A percentile compares a stretch with the other conserved stretches of the same genome.
phyloP scores from a whole-genome alignment of 2,888 invertebrate genomes.

The Cerastoderma edule region DNA sequence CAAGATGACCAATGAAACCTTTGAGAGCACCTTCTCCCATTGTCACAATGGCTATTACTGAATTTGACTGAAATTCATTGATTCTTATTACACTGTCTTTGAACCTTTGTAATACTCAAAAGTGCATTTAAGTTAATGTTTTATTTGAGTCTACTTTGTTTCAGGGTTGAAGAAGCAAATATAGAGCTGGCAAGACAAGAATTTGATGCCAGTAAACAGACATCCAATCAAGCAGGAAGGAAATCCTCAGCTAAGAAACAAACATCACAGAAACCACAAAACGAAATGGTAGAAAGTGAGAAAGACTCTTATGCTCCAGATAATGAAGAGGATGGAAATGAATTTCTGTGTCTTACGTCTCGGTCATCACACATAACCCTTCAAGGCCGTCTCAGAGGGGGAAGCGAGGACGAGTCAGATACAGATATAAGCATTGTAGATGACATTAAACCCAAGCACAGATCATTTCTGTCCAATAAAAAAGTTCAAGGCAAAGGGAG shows the following conservation, averaged over 20 bases:
- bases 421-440: conserved; percentile 39
- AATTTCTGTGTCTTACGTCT: conserved; percentile 32
- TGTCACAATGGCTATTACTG: no score
- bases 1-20: no score
- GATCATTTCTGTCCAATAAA: not conserved
- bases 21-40: no score
- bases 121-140: no score
- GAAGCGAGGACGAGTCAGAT: conserved; percentile 19
- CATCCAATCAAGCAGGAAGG: not conserved
- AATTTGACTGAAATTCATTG: no score
- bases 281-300: no score
- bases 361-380: conserved; percentile 1
- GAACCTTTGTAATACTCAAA: no score
- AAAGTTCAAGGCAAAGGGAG: not conserved
- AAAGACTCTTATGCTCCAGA: no score
- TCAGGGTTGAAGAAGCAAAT: conserved; percentile 35
- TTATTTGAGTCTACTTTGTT: not conserved
- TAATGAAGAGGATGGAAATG: conserved; percentile 6
- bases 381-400: not conserved
- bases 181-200: conserved; percentile 24
- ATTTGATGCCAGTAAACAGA: not conserved
- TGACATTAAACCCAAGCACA: conserved; percentile 18
- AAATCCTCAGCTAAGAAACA: not conserved
- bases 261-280: no score
- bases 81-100: no score